Base-by-base conservation (phyloP, 2,113 vertebrate genomes). In the Odontesthes bonariensis region DNA sequence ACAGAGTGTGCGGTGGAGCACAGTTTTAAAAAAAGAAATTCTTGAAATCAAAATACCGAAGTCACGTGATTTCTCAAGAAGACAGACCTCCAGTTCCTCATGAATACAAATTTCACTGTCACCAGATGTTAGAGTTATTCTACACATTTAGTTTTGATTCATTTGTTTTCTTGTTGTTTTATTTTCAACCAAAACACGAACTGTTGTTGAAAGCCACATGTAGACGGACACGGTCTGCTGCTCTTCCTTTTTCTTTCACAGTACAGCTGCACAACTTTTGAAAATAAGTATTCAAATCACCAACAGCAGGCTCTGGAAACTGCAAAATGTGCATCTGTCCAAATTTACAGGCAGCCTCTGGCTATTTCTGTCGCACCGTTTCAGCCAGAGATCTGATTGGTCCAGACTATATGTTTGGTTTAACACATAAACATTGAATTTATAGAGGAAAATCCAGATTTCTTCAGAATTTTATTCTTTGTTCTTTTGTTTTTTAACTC, bases 1-100 rank as follows among this genome's bases (percentile, higher is more conserved):
- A 3, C 31, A 19, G 27, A 49, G 61, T 1, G 31, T 3, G 2
- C n/a, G n/a, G n/a, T 31, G 7, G 23, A 19, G 3, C n/a, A n/a
- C 5, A 9, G 6, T 20, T 40, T 22, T 6, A 40, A 38, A 11
- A 5, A 57, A 40, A 20, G 17, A 19, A 17, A 51, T 17, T 4
- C 1, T 32, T 23, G 3, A 27, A 22, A n/a, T 31, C 59, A 0
- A 60, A 58, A 62, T 4, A 14, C n/a, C 1, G 55, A 64, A 22
- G 76, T 79, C 80, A 87, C 71, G 56, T 87, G 78, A 69, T 69
- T 87, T 87, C 46, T 42, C 33, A 69, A 81, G 32, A 81, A 72
- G 46, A 54, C 16, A 64, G 10, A 32, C 4, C 9, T 51, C 44
- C 44, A n/a, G 4, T 42, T 23, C 49, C n/a, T 27, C 55, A 4